Evolutionary conservation across 2,888 invertebrate species (phyloP), one percentile per base, ranked within the genome.

Genomic region (Drosophila affinis): DNA sequence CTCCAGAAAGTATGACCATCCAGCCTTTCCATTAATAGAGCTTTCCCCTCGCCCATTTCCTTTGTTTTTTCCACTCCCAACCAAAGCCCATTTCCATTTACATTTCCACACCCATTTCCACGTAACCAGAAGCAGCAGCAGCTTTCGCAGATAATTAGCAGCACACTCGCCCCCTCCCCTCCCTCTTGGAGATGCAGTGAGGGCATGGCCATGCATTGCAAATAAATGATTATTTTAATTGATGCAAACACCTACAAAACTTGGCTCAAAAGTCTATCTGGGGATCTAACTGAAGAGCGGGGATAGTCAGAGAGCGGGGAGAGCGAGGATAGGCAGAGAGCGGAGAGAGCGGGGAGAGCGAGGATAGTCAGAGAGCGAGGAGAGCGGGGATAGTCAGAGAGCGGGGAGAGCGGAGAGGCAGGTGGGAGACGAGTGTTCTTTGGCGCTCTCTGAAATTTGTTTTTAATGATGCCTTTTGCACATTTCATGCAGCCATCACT

Each of bases 391-490:
- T n/a, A n/a, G n/a, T n/a, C n/a, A n/a, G n/a, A n/a, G n/a, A n/a
- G n/a, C n/a, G n/a, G n/a, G n/a, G n/a, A n/a, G n/a, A n/a, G n/a
- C n/a, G n/a, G n/a, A n/a, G n/a, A n/a, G n/a, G 60, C 58, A 21
- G 21, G 21, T 21, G 21, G 21, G 3, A 3, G 21, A 21, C 21
- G 24, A 27, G 24, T 27, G 64, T 82, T 58, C 75, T 52, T 54
- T 71, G 80, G 82, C 76, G 74, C 77, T 77, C 74, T 69, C 73
- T 67, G 75, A 87, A 87, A 87, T 87, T 83, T 70, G 87, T 76
- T 87, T 87, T 87, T 87, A 87, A 87, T 87, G 87, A 85, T 81
- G 78, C 78, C 78, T 76, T 76, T 79, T 84, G 83, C 85, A 84
- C 82, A 82, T 77, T 80, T 83, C 82, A 74, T 67, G 78, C 63